Evolutionary conservation across 2,797 vertebrate genomes (phyloP).

Genomic region (Gadopsis bispinosus): DNA sequence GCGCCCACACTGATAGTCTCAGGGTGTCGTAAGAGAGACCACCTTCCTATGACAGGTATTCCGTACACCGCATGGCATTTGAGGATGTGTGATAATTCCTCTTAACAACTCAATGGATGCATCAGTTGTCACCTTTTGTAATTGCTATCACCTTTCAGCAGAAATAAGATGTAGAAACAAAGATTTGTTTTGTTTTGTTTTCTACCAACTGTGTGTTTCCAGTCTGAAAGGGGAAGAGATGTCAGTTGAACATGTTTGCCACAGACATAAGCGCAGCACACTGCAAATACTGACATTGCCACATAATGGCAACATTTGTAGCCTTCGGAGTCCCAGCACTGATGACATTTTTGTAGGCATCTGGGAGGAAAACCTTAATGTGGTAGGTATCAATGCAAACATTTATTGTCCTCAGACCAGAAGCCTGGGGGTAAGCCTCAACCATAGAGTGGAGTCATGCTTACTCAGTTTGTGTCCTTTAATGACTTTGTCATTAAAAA

Average conservation of each 20-base stretch:
- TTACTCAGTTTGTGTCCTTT: conserved; percentile 40
- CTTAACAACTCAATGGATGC: conserved; percentile 26
- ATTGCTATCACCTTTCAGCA: conserved; percentile 17
- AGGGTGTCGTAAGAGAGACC: conserved; percentile 15
- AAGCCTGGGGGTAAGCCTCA: conserved; percentile 11
- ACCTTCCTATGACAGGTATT: conserved; percentile 3
- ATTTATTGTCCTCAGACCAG: conserved; percentile 10
- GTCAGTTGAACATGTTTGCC: too few species aligned
- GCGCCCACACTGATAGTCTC: conserved; percentile 15
- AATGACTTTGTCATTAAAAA: conserved; percentile 33
- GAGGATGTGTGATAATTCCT: conserved; percentile 16
- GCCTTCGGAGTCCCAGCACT: neutral
- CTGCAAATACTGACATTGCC: too few species aligned
- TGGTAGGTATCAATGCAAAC: conserved; percentile 4
- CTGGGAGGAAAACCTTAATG: conserved; percentile 4
- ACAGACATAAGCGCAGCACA: too few species aligned
- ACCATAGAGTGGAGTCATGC: conserved; percentile 12
- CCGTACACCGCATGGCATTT: conserved; percentile 16
- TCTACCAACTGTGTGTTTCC: too few species aligned
- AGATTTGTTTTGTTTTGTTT: neutral
- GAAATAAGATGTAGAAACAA: conserved; percentile 17
- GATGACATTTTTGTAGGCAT: neutral
- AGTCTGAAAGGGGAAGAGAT: too few species aligned
- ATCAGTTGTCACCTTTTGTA: conserved; percentile 24
- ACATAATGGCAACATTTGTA: too few species aligned